A percentile compares a stretch with the other conserved stretches of the same genome.
Conservation (phyloP, 2,888 invertebrate genomes). For the Hydriomena furcata region DNA sequence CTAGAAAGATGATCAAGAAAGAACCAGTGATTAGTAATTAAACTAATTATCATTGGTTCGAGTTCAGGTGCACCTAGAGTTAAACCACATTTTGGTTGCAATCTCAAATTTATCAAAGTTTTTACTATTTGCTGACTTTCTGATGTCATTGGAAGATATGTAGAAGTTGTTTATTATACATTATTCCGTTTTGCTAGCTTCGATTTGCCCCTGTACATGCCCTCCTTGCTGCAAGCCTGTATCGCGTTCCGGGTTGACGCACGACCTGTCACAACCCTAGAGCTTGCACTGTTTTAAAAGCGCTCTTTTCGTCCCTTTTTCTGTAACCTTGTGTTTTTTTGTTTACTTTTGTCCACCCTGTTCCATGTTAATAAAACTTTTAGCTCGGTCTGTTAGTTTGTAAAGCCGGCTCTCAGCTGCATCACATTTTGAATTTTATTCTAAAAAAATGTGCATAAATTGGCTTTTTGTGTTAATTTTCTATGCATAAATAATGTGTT, state of each 20-base stretch:
- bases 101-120: no score
- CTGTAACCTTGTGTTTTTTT: constrained; percentile 28
- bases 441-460: constrained; percentile 4
- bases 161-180: no score
- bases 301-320: constrained; percentile 31
- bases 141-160: no score
- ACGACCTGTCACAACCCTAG: constrained; percentile 36
- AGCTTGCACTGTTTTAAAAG: constrained; percentile 28
- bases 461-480: constrained; percentile 6
- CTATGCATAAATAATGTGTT: constrained; percentile 7
- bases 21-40: no score
- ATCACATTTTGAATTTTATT: constrained; percentile 5
- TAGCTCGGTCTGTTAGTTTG: constrained; percentile 15
- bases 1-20: no score
- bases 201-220: not conserved
- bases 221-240: constrained; percentile 5
- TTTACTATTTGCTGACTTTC: no score
- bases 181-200: not conserved
- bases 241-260: constrained; percentile 25
- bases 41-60: no score
- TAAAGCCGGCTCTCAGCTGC: not conserved
- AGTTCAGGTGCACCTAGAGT: no score
- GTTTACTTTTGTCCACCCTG: constrained; percentile 22
- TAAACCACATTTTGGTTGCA: no score
- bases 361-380: constrained; percentile 29